Base-by-base conservation (phyloP, 2,888 invertebrate genomes). In the Xestia ashworthii region DNA sequence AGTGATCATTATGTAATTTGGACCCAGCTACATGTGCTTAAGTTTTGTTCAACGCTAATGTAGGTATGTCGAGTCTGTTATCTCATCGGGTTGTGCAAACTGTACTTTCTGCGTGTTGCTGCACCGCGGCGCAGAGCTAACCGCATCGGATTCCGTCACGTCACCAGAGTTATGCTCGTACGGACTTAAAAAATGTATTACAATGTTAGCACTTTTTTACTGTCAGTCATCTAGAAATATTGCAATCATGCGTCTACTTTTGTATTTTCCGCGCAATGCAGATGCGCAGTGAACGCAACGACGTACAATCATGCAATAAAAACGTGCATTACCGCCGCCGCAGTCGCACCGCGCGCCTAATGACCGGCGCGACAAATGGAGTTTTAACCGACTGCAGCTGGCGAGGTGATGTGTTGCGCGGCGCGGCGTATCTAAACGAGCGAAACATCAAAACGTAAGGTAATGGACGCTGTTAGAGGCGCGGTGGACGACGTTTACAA, bases 71-170 rank as follows among this genome's bases (percentile, higher is more conserved):
- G 32, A 5, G n/a, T 41, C 14, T 55, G 22, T 14, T 11, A 25
- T 46, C n/a, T 22, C 22, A 32, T 11, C 14, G 48, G 32, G 44
- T 50, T 25, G 16, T 14, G 32, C 6, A 25, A 14, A 53, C 38
- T 81, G 64, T 14, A 50, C 68, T 38, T 86, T 69, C 83, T 78
- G 80, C n/a, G 46, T 22, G 25, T 25, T 5, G 2, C 19, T 62
- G 11, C 60, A 41, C 41, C 12, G 50, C 41, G 73, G 22, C 38
- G 65, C 66, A 32, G 19, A 53, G 72, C 81, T 64, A 38, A 68
- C 68, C 71, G 72, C 80, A 60, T 69, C 76, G 79, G 79, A 87
- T 87, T 84, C 87, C 89, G 60, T 78, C 89, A 87, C 87, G 87
- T 82, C 80, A 82, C 82, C 62, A 66, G 74, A 78, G 70, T 69